Percentiles rank a stretch among this genome's conserved stretches.
Conservation (phyloP, 2,113 vertebrate genomes). For the Centropus unirufus region DNA sequence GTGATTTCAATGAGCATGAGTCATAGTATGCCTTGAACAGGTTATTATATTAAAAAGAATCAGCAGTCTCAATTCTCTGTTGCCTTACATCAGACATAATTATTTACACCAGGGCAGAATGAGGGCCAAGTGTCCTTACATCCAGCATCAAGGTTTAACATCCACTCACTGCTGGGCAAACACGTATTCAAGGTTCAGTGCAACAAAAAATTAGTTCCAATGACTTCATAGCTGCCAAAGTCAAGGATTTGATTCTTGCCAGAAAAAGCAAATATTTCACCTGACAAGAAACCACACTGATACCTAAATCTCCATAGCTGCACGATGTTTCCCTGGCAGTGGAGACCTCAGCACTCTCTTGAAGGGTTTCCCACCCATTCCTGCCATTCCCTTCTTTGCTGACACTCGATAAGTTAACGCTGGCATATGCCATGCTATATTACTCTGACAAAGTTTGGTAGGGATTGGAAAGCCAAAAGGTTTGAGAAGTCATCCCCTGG, state of each 20-base stretch:
- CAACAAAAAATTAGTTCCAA: not conserved
- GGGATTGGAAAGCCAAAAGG: not conserved
- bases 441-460: not conserved
- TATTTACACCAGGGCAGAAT: not conserved
- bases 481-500: not conserved
- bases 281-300: accelerated
- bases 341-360: not conserved
- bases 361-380: not conserved
- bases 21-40: not conserved
- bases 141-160: not conserved
- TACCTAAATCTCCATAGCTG: not conserved
- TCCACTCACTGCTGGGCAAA: not conserved
- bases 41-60: constrained; percentile 5
- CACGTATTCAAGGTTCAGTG: not conserved
- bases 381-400: not conserved
- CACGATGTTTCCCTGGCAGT: not conserved
- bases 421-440: not conserved
- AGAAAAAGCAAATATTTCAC: not conserved
- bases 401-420: not conserved
- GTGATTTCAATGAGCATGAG: not conserved
- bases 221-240: not conserved
- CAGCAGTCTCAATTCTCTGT: not conserved
- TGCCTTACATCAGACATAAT: not conserved
- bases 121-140: not conserved
- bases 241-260: not conserved